Percentiles rank a stretch among this genome's conserved stretches.
Conservation (phyloP, 2,888 invertebrate species). For the Epiblema foenella region DNA sequence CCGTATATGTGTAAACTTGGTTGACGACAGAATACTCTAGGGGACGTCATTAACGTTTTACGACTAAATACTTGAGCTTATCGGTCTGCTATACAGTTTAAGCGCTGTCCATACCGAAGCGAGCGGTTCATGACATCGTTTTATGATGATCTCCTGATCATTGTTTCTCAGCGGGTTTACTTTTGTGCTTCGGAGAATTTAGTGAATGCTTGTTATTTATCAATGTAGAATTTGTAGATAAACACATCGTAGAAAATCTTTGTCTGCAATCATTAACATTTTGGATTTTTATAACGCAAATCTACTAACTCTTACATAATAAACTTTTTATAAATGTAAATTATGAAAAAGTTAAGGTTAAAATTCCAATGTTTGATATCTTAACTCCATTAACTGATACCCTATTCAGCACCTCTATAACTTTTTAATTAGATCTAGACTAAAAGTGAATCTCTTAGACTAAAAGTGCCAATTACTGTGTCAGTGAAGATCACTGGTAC, state of each 20-base stretch:
- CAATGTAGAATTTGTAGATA: neutral
- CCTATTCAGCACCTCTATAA: neutral
- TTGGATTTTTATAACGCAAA: too few relatives aligned
- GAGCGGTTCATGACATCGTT: constrained; percentile 24
- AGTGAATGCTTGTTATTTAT: neutral
- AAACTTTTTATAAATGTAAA: too few relatives aligned
- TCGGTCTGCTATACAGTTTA: constrained; percentile 22
- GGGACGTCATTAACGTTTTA: constrained; percentile 35
- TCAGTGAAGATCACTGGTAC: too few relatives aligned
- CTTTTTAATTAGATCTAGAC: neutral
- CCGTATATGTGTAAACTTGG: neutral
- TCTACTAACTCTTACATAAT: too few relatives aligned
- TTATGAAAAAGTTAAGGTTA: neutral
- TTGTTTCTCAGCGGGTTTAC: constrained; percentile 14
- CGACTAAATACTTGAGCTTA: constrained; percentile 27
- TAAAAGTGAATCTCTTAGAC: too few relatives aligned
- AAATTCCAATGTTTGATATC: neutral
- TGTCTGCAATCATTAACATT: neutral
- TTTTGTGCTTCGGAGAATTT: neutral
- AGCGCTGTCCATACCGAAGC: constrained; percentile 23
- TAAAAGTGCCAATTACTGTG: too few relatives aligned
- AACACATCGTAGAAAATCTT: neutral
- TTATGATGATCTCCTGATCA: constrained; percentile 40
- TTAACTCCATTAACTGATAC: neutral
- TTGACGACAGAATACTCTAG: neutral